Conservation (phyloP, 2,888 invertebrate species). For the Hypercompe scribonia region DNA sequence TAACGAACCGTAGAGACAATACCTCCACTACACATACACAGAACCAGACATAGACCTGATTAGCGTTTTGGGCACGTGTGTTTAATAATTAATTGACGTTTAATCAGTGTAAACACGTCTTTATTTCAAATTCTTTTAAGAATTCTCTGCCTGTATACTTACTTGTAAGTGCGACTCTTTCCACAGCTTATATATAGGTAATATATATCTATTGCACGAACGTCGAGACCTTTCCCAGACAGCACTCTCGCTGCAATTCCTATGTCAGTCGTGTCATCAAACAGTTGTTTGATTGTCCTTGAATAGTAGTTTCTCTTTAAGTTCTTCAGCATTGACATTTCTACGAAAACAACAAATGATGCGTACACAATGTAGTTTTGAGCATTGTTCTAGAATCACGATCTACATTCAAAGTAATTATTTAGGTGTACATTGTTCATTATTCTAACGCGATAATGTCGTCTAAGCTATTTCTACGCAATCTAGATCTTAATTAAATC, state of each 20-base stretch:
- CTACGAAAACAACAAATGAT: conserved; percentile 41
- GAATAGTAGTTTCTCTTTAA: conserved; percentile 33
- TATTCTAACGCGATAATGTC: conserved; percentile 56
- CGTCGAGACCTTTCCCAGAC: conserved; percentile 61
- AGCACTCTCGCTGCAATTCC: conserved; percentile 54
- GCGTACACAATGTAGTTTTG: conserved; percentile 33
- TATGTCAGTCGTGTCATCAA: conserved; percentile 51
- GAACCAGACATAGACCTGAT: not conserved
- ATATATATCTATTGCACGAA: conserved; percentile 12
- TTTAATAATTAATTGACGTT: not conserved
- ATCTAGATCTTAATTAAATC: conserved; percentile 54
- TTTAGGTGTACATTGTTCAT: conserved; percentile 52
- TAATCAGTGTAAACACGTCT: not conserved
- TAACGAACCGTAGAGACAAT: not conserved
- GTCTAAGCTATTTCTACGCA: conserved; percentile 53
- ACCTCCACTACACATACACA: not conserved
- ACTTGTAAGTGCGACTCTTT: conserved; percentile 1
- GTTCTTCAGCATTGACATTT: conserved; percentile 27
- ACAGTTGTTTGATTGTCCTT: conserved; percentile 52
- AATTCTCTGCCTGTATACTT: not conserved
- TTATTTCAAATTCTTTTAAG: conserved; percentile 2
- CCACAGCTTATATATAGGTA: not conserved
- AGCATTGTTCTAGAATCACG: conserved; percentile 34
- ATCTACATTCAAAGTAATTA: conserved; percentile 43
- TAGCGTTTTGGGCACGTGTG: not conserved